These are phyloP conservation scores for Hirtodrosophila alboralis DNA, from an alignment of 2,888 invertebrate species.

Conservation along the genomic window DNA sequence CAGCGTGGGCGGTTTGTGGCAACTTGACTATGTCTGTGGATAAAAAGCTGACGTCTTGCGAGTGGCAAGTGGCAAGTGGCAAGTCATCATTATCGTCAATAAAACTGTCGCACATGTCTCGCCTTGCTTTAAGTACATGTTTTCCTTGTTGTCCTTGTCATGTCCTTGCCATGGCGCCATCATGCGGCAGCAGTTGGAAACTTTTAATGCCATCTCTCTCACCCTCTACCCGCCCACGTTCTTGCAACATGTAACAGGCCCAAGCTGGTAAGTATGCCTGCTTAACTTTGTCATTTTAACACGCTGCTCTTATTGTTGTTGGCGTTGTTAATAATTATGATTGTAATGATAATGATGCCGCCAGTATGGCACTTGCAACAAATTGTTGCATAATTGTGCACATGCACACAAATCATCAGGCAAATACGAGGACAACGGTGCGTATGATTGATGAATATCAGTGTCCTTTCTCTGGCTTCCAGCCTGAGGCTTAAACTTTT, in stretches of 20 bases:
- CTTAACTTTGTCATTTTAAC: slow-evolving; percentile 75
- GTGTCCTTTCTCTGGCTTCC: slow-evolving; percentile 21
- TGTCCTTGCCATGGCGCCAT: slow-evolving; percentile 45
- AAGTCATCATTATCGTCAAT: slow-evolving; percentile 81
- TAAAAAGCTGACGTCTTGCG: slow-evolving; percentile 8
- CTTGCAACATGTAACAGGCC: slow-evolving; percentile 27
- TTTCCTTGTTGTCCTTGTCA: slow-evolving; percentile 50
- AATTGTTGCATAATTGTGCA: slow-evolving; percentile 75
- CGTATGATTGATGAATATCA: slow-evolving; percentile 73
- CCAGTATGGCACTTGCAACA: slow-evolving; percentile 41
- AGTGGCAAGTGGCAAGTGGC: slow-evolving; percentile 45
- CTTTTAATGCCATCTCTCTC: slow-evolving; percentile 64
- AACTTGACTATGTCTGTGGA: not conserved
- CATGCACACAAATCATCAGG: slow-evolving; percentile 60
- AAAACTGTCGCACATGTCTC: slow-evolving; percentile 78
- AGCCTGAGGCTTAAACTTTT: slow-evolving; percentile 20
- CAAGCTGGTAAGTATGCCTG: slow-evolving; percentile 60
- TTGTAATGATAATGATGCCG: slow-evolving; percentile 47
- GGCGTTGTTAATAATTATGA: slow-evolving; percentile 32
- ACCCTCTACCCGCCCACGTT: not conserved
- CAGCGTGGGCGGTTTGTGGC: slow-evolving; percentile 3
- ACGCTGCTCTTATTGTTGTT: slow-evolving; percentile 27
- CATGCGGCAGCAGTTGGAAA: slow-evolving; percentile 64
- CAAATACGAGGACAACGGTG: slow-evolving; percentile 32
- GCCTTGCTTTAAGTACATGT: slow-evolving; percentile 69